Conservation (phyloP, 2,113 vertebrate species). For the Hirundichthys speculiger region DNA sequence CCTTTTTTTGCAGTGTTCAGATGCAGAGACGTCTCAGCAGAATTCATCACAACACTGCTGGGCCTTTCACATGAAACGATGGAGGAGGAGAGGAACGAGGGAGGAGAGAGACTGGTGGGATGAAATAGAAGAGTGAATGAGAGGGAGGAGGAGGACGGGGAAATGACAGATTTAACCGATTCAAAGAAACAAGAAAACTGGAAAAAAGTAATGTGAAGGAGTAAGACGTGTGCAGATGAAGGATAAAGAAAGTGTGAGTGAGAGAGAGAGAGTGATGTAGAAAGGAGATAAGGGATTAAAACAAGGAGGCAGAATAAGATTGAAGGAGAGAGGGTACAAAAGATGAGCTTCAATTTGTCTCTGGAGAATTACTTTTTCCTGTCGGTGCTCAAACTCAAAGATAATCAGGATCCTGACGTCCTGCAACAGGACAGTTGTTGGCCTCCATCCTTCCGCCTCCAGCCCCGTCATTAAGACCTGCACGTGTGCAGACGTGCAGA, state of each 20-base stretch:
- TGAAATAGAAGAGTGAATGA: background rate
- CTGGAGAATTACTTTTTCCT: constrained; percentile 51
- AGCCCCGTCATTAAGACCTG: constrained; percentile 26
- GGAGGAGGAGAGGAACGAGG: constrained; percentile 28
- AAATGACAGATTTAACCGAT: constrained; percentile 6
- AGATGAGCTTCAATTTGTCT: constrained; percentile 40
- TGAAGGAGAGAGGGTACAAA: constrained; percentile 16
- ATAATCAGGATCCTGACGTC: constrained; percentile 62
- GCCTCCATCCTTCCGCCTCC: constrained; percentile 24
- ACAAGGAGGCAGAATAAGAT: constrained; percentile 13
- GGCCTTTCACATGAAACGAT: constrained; percentile 35
- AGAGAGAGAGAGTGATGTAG: constrained; percentile 11
- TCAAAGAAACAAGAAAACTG: constrained; percentile 4
- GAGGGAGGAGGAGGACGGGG: constrained; percentile 1
- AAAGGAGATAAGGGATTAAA: constrained; percentile 14
- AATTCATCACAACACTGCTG: constrained; percentile 22
- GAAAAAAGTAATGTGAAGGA: constrained; percentile 3
- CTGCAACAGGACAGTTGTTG: constrained; percentile 50
- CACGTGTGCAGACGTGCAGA: no score
- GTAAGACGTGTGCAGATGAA: background rate
- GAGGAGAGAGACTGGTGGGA: constrained; percentile 26
- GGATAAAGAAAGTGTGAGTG: background rate
- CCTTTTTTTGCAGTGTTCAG: no score
- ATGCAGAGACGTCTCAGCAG: constrained; percentile 18
- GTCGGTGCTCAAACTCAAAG: constrained; percentile 31